Base-by-base conservation (phyloP, 1,140 invertebrate genomes). In the Habropoda laboriosa region DNA sequence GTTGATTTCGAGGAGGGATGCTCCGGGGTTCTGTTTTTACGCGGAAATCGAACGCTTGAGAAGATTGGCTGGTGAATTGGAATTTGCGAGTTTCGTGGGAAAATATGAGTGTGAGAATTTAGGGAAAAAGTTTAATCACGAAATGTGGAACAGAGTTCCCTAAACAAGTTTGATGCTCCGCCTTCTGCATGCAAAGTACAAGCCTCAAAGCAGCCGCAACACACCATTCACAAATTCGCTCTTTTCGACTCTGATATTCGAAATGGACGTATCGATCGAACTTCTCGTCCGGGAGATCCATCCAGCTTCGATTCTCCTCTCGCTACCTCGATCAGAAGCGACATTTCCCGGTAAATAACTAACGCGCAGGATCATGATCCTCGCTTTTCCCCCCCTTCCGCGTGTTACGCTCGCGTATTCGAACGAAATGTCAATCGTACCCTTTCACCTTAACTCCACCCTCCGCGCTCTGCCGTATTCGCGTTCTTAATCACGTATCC, bases 401-500 rank as follows among this genome's bases (percentile, higher is more conserved):
- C n/a, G n/a, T n/a, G n/a, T n/a, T n/a, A n/a, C n/a, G 51, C 51
- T 47, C 27, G 70, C 60, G 38, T 64, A 66, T 76, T 55, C 60
- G n/a, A 76, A 42, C 47, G 73, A 64, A 66, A 75, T 32, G 72
- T 75, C 72, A 42, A 53, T 75, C 81, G 81, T 63, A 78, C 79
- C 77, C 79, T 81, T 63, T 45, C 40, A 27, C 61, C 49, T 64
- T 10, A n/a, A 18, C 49, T 53, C 45, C 35, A 40, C 49, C 72
- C 64, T 60, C 67, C 51, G 12, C 40, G n/a, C 35, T 38, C n/a
- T 49, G n/a, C 18, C 38, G 53, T 71, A 21, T 38, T n/a, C n/a
- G n/a, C n/a, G 71, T 49, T 67, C 55, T 76, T 45, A 55, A 76
- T 53, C 81, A 16, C 40, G 76, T 82, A 64, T 35, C 45, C 40